Percentiles rank a stretch among this genome's conserved stretches.
Conservation (phyloP, 2,888 invertebrate genomes). For the Cenopis cana region DNA sequence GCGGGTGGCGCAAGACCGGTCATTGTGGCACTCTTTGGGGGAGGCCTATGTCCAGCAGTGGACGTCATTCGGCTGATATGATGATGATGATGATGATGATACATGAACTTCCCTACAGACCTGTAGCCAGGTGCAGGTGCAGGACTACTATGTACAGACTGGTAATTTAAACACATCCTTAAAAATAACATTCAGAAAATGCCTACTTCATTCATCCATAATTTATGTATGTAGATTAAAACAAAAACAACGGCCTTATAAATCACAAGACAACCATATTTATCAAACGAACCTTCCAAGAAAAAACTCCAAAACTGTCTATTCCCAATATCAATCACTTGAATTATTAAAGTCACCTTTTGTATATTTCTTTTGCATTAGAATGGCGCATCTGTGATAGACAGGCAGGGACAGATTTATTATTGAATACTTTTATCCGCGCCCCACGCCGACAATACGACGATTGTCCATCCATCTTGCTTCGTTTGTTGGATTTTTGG, state of each 20-base stretch:
- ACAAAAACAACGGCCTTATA: not conserved
- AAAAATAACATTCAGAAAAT: no score
- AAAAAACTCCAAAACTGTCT: conserved; percentile 21
- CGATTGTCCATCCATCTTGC: conserved; percentile 71
- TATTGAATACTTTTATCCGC: conserved; percentile 73
- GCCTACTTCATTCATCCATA: no score
- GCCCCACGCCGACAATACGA: conserved; percentile 59
- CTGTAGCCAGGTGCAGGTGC: no score
- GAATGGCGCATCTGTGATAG: conserved; percentile 79
- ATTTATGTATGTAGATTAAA: not conserved
- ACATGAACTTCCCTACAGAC: no score
- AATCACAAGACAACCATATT: not conserved
- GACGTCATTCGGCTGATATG: no score
- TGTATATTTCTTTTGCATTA: conserved; percentile 60
- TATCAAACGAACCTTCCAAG: not conserved
- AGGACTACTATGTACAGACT: no score
- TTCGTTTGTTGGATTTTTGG: conserved; percentile 53
- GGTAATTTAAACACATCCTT: no score
- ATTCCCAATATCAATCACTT: conserved; percentile 40
- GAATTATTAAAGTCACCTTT: conserved; percentile 43
- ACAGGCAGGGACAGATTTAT: conserved; percentile 74
- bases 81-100: no score
- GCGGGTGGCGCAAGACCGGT: no score
- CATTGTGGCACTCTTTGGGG: no score
- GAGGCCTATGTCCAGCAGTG: no score